Percentiles rank a stretch among this genome's conserved stretches.
Evolutionary conservation across 2,888 invertebrate genomes (phyloP).

Genomic region (Rotaria macrura): DNA sequence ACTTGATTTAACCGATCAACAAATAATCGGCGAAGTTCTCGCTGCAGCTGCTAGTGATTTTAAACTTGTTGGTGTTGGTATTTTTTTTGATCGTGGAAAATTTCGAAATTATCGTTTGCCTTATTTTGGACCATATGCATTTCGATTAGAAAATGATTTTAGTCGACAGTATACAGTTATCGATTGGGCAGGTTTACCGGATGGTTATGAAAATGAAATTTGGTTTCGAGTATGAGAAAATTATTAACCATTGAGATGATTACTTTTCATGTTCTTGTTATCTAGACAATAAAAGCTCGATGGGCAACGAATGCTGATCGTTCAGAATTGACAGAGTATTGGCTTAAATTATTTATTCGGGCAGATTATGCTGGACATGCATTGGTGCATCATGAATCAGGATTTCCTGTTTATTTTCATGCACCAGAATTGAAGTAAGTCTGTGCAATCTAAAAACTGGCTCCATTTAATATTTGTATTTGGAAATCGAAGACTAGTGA

Average conservation of each 20-base stretch:
- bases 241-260: slow-evolving; percentile 56
- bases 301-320: slow-evolving; percentile 87
- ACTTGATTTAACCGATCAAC: slow-evolving; percentile 77
- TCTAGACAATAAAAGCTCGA: slow-evolving; percentile 67
- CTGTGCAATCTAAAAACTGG: too few species aligned
- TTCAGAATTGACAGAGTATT: slow-evolving; percentile 65
- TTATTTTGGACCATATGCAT: slow-evolving; percentile 42
- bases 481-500: too few species aligned
- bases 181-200: slow-evolving; percentile 31
- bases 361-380: slow-evolving; percentile 71
- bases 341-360: slow-evolving; percentile 78
- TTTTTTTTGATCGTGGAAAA: slow-evolving; percentile 62
- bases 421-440: slow-evolving; percentile 36
- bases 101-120: slow-evolving; percentile 12
- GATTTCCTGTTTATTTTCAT: slow-evolving; percentile 36
- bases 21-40: slow-evolving; percentile 86
- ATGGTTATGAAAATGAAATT: slow-evolving; percentile 32
- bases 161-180: slow-evolving; percentile 33
- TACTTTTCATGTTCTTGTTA: slow-evolving; percentile 72
- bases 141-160: slow-evolving; percentile 29
- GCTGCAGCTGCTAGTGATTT: slow-evolving; percentile 79
- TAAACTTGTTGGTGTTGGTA: slow-evolving; percentile 80
- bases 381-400: slow-evolving; percentile 30
- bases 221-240: slow-evolving; percentile 26
- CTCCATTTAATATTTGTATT: too few species aligned